Evolutionary conservation across 2,113 vertebrate species (phyloP).

Genomic region (Microtus montanus): DNA sequence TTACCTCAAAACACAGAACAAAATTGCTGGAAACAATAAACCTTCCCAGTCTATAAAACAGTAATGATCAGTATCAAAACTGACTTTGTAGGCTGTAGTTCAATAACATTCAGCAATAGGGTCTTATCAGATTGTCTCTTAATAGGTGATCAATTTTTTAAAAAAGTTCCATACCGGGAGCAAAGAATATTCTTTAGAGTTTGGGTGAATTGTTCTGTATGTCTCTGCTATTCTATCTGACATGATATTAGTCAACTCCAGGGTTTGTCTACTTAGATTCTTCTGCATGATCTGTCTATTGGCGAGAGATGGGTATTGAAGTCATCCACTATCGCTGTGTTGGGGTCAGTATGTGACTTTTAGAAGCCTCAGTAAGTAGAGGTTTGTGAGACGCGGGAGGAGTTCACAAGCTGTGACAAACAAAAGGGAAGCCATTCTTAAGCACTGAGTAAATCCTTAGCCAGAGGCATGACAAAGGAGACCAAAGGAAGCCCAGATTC

Average conservation of each 20-base stretch:
- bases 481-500: not conserved
- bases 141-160: not conserved
- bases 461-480: not conserved
- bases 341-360: not conserved
- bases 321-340: not conserved
- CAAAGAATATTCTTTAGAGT: not conserved
- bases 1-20: not conserved
- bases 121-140: not conserved
- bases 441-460: not conserved
- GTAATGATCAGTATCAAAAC: not conserved
- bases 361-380: not conserved
- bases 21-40: not conserved
- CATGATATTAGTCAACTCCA: not conserved
- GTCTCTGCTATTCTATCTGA: not conserved
- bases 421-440: not conserved
- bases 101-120: not conserved
- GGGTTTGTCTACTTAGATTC: not conserved
- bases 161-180: not conserved
- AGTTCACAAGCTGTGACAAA: not conserved
- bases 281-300: not conserved
- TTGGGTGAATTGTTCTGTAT: not conserved
- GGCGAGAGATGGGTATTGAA: not conserved
- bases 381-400: not conserved
- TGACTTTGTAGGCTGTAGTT: not conserved
- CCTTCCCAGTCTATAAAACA: not conserved